Conservation (phyloP, 2,888 invertebrate species). For the Eupsilia transversa region DNA sequence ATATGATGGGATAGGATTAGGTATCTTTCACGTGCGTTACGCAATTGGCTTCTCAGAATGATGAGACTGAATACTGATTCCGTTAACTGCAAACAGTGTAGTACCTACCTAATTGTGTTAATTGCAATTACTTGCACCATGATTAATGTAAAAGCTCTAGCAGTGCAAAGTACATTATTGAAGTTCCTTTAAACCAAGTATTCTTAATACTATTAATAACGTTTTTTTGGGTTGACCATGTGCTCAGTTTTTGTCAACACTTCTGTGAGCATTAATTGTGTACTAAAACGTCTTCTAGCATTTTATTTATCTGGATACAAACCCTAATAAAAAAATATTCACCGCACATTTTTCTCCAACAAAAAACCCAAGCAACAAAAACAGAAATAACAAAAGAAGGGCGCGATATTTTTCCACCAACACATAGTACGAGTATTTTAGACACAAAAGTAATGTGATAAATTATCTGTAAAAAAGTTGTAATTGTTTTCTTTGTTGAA, state of each 20-base stretch:
- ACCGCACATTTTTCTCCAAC: constrained; percentile 25
- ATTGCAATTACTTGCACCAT: too few species aligned
- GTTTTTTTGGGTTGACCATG: too few species aligned
- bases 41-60: background rate
- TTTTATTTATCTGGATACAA: background rate
- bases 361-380: constrained; percentile 42
- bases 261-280: background rate
- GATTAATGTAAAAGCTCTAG: too few species aligned
- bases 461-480: constrained; percentile 79
- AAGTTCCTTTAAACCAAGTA: background rate
- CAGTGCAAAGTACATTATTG: too few species aligned
- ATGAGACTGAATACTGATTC: background rate
- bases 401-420: constrained; percentile 54
- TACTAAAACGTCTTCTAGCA: background rate
- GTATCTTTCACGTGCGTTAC: background rate
- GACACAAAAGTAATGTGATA: constrained; percentile 73
- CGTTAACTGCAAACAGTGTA: background rate
- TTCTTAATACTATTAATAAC: background rate
- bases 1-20: background rate
- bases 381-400: constrained; percentile 62
- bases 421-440: constrained; percentile 68
- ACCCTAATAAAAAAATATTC: constrained; percentile 23
- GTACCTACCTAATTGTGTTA: too few species aligned
- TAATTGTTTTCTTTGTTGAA: constrained; percentile 76
- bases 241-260: background rate